phyloP scores from a whole-genome alignment of 1,140 invertebrate species.

The Drosophila takahashii region DNA sequence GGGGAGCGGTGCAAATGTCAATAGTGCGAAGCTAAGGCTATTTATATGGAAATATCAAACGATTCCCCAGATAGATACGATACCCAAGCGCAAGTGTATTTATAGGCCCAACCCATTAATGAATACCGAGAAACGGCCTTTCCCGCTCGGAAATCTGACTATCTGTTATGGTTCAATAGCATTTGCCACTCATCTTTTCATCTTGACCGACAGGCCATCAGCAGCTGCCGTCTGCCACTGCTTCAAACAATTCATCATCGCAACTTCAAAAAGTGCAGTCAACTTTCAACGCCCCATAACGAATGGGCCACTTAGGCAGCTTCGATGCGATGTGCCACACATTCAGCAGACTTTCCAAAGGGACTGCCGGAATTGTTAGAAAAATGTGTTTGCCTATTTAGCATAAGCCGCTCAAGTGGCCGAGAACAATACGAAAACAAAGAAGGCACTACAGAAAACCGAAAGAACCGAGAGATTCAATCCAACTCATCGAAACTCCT shows the following conservation, averaged over 20 bases:
- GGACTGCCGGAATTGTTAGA: conserved; percentile 41
- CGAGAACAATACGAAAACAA: conserved; percentile 40
- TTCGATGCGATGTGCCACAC: conserved; percentile 57
- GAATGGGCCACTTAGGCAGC: conserved; percentile 65
- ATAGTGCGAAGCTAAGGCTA: conserved; percentile 58
- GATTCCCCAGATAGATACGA: conserved; percentile 41
- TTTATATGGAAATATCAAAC: conserved; percentile 59
- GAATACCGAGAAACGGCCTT: conserved; percentile 13
- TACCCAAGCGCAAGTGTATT: conserved; percentile 27
- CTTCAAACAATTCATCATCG: conserved; percentile 66
- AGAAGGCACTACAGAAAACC: neutral
- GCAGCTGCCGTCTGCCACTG: conserved; percentile 47
- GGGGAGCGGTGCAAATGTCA: conserved; percentile 52
- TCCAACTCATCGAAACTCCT: conserved; percentile 27
- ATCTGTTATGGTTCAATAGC: conserved; percentile 72
- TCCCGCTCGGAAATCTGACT: conserved; percentile 10
- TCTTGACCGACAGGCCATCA: conserved; percentile 65
- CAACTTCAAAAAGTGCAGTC: conserved; percentile 43
- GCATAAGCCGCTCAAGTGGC: conserved; percentile 67
- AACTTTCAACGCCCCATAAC: conserved; percentile 69
- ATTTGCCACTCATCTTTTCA: conserved; percentile 62
- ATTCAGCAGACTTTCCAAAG: conserved; percentile 20
- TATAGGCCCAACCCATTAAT: conserved; percentile 50
- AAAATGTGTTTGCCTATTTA: conserved; percentile 79
- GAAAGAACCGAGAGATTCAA: conserved; percentile 5